phyloP scores from a whole-genome alignment of 2,113 vertebrate species.

The Petaurus breviceps region DNA sequence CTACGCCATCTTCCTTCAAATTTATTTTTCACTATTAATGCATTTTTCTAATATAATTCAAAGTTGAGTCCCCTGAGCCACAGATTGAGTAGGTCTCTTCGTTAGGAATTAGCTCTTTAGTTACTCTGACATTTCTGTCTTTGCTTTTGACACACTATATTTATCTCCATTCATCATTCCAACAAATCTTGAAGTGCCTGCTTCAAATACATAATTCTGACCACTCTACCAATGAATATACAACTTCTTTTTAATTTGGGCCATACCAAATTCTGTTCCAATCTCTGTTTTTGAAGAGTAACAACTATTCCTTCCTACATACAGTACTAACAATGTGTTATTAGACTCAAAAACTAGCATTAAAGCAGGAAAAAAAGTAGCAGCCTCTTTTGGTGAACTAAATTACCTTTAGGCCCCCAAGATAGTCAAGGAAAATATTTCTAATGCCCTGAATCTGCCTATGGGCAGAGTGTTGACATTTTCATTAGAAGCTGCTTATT shows the following conservation, averaged over 20 bases:
- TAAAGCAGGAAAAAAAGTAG: not conserved
- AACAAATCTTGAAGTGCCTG: not conserved
- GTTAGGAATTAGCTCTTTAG: not conserved
- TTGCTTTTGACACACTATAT: not conserved
- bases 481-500: slow-evolving; percentile 60
- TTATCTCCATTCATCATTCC: not conserved
- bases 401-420: slow-evolving; percentile 45
- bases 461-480: slow-evolving; percentile 38
- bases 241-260: not conserved
- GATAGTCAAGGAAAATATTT: slow-evolving; percentile 47
- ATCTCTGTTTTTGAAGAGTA: not conserved
- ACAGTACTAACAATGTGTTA: not conserved
- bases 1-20: not conserved
- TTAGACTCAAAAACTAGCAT: not conserved
- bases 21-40: not conserved
- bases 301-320: not conserved
- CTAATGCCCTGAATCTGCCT: slow-evolving; percentile 27
- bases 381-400: not conserved
- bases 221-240: not conserved
- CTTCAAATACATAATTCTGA: slow-evolving; percentile 24
- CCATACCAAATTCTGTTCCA: not conserved
- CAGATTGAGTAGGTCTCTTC: not conserved
- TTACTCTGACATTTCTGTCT: not conserved
- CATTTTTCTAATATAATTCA: not conserved
- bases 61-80: not conserved